Evolutionary conservation across 2,888 invertebrate genomes (phyloP).

Genomic region (Siphonodentalium dalli): DNA sequence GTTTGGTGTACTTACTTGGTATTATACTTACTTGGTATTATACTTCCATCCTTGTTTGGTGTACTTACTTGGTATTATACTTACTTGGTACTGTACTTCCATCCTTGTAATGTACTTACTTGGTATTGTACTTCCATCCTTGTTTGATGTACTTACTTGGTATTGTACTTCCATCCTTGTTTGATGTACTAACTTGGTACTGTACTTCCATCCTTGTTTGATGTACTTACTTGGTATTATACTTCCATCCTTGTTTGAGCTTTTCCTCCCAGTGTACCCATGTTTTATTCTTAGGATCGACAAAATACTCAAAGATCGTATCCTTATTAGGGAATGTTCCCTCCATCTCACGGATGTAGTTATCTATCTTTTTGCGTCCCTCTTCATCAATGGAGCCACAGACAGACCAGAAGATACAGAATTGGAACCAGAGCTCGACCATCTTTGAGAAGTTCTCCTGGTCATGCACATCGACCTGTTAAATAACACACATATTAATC

Average conservation of each 20-base stretch:
- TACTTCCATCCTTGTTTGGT: too few relatives aligned
- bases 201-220: too few relatives aligned
- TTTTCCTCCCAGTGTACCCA: constrained; percentile 84
- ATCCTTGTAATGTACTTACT: too few relatives aligned
- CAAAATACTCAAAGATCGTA: constrained; percentile 87
- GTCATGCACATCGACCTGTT: constrained; percentile 57
- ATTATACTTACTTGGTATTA: too few relatives aligned
- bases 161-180: too few relatives aligned
- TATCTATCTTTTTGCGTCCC: constrained; percentile 65
- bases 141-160: too few relatives aligned
- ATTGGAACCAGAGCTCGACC: constrained; percentile 66
- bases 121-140: too few relatives aligned
- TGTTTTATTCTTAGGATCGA: constrained; percentile 76
- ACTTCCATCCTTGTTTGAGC: constrained; percentile 78
- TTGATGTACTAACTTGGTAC: too few relatives aligned
- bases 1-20: too few relatives aligned
- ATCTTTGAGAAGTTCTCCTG: constrained; percentile 59
- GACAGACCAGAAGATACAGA: constrained; percentile 66
- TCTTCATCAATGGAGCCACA: constrained; percentile 65
- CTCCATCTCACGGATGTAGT: constrained; percentile 65
- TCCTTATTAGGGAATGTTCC: constrained; percentile 81
- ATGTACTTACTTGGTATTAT: constrained; percentile 72
- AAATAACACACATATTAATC: too few relatives aligned
- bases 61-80: too few relatives aligned
- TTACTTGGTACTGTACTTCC: too few relatives aligned